phyloP scores from a whole-genome alignment of 2,113 vertebrate genomes.

The Toxotes jaculatrix region DNA sequence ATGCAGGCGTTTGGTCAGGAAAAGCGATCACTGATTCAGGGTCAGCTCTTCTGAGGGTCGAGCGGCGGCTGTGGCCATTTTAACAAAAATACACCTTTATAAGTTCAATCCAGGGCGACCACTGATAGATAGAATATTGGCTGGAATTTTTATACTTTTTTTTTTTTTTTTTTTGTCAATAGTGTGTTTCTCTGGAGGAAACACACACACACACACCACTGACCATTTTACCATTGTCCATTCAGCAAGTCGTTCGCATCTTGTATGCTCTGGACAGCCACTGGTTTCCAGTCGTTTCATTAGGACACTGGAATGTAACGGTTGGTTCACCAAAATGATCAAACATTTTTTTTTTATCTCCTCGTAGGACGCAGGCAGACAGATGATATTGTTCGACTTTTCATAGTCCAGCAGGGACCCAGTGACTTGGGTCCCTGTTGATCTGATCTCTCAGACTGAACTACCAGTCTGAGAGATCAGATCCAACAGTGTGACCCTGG shows the following conservation, averaged over 20 bases:
- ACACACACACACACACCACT: not conserved
- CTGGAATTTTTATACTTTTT: no score
- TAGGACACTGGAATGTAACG: not conserved
- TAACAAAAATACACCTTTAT: not conserved
- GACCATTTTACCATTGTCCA: not conserved
- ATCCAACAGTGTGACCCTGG: not conserved
- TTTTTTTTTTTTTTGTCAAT: not conserved
- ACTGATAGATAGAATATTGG: not conserved
- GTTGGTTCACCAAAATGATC: not conserved
- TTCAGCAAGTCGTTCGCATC: not conserved
- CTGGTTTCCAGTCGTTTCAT: not conserved
- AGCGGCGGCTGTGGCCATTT: not conserved
- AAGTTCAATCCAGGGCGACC: not conserved
- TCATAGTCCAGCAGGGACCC: no score
- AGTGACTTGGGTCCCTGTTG: no score
- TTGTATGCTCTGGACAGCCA: not conserved
- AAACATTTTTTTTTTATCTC: no score
- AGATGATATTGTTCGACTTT: not conserved
- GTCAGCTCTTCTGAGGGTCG: not conserved
- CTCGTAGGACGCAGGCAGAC: no score
- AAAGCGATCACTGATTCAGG: constrained; percentile 63
- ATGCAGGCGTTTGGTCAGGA: constrained; percentile 54
- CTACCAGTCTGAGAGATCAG: not conserved
- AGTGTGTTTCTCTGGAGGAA: no score
- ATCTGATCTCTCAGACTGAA: no score